Base-by-base conservation (phyloP, 2,888 invertebrate genomes). In the Drosophila kanekoi region DNA sequence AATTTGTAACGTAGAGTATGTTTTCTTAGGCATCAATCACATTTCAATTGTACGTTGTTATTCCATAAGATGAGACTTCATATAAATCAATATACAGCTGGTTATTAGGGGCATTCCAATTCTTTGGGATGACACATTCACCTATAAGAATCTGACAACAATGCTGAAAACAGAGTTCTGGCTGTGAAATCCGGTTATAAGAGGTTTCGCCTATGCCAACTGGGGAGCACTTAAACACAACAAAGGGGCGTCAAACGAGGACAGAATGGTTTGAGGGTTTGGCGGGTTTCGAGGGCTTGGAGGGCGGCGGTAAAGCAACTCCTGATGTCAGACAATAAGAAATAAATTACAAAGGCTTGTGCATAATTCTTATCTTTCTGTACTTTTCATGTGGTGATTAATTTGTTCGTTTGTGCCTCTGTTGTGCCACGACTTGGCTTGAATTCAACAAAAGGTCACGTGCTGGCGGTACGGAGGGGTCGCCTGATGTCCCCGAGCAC, bases 401-500 rank as follows among this genome's bases (percentile, higher is more conserved):
- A 68, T 83, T 72, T 75, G 70, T 67, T 61, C 72, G 64, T 60
- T 70, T 69, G 28, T 66, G 66, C 44, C 51, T 51, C 57, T 51
- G 51, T 52, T 62, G 63, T 56, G 48, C 38, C 47, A 60, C 58
- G 51, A 38, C 53, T 56, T 59, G 79, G 62, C 71, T 80, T 45
- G 45, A 70, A 71, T 77, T 77, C 49, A 56, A 85, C 84, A 89
- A 90, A 90, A 92, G 92, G 92, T 92, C 90, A 92, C 89, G 92
- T 92, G 87, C 88, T 90, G 76, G 92, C 92, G 65, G 89, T 92
- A 70, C 90, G 91, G 83, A 91, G 90, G 83, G 92, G 92, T 86
- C 91, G 94, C 93, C 93, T 96, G 87, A 94, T 95, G 90, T 94
- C 96, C 82, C 96, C 96, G n/a, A 94, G 95, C 76, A 94, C 95